These are phyloP conservation scores for Catagonus wagneri DNA, from an alignment of 2,113 vertebrate species.

Conservation along the genomic window DNA sequence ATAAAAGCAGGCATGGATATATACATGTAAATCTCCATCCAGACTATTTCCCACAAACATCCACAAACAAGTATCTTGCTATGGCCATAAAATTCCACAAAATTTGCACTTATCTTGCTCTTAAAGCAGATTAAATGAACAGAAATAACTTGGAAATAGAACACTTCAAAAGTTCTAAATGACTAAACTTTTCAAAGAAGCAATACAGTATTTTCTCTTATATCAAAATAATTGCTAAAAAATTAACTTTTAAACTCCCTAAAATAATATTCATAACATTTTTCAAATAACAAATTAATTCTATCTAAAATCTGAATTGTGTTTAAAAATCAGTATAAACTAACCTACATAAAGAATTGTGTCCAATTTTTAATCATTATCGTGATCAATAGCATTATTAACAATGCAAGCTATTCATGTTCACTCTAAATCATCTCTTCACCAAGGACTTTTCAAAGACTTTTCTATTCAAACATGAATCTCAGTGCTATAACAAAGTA, in stretches of 20 bases:
- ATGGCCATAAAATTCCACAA: neutral
- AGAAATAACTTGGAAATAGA: constrained; percentile 12
- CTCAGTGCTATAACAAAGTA: neutral
- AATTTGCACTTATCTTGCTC: neutral
- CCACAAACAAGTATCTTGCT: neutral
- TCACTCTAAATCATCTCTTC: constrained; percentile 21
- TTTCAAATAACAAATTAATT: constrained; percentile 44
- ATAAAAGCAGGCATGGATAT: neutral
- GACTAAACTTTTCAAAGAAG: constrained; percentile 34
- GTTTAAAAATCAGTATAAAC: constrained; percentile 48
- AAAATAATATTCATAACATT: constrained; percentile 26
- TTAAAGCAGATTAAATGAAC: constrained; percentile 26
- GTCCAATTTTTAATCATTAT: constrained; percentile 34
- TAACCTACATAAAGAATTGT: neutral
- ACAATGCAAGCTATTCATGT: neutral
- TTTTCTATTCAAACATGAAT: neutral
- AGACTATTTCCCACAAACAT: neutral
- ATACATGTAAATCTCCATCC: neutral
- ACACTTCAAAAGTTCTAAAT: neutral
- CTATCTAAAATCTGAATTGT: constrained; percentile 38
- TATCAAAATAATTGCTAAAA: constrained; percentile 15
- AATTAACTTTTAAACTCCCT: neutral
- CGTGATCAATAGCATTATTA: neutral
- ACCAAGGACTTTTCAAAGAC: neutral
- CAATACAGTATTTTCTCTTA: neutral